Percentiles rank a stretch among this genome's conserved stretches.
These are phyloP conservation scores for Phymanthus crucifer DNA, from an alignment of 92 coral and sea anemone genomes.

Conservation along the genomic window DNA sequence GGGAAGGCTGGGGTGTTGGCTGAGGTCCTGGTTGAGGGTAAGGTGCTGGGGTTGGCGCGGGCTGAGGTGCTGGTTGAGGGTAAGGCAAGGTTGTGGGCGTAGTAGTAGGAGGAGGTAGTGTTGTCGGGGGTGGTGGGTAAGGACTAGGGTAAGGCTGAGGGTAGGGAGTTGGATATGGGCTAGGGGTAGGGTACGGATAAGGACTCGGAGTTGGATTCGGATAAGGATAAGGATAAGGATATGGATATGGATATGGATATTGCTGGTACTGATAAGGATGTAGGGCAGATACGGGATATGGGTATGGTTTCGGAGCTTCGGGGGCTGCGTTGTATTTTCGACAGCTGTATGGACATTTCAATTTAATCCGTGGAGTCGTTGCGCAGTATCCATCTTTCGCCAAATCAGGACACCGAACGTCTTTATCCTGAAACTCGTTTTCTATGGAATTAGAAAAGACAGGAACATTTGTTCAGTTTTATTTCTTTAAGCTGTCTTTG, in stretches of 20 bases:
- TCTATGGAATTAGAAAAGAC: not conserved
- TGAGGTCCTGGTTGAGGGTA: not conserved
- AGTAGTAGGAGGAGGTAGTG: not conserved
- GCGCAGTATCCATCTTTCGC: constrained; percentile 51
- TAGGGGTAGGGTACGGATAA: not conserved
- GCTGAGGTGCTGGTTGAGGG: constrained; percentile 38
- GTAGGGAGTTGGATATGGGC: not conserved
- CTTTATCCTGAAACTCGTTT: constrained; percentile 28
- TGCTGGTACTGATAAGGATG: constrained; percentile 45
- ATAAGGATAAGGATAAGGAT: constrained; percentile 12
- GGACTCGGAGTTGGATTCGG: not conserved
- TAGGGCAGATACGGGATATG: constrained; percentile 29
- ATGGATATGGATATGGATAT: constrained; percentile 10
- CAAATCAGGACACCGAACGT: constrained; percentile 54
- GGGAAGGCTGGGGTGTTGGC: constrained; percentile 4
- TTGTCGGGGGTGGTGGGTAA: not conserved
- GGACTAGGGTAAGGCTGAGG: not conserved
- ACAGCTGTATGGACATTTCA: constrained; percentile 59
- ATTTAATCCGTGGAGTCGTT: constrained; percentile 27
- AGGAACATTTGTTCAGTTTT: no score
- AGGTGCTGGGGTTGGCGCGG: constrained; percentile 18
- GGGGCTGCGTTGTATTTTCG: constrained; percentile 27
- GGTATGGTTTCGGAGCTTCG: constrained; percentile 31
- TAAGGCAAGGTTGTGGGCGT: not conserved
- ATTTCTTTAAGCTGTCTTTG: no score